A percentile compares a stretch with the other conserved stretches of the same genome.
phyloP scores from a whole-genome alignment of 2,113 vertebrate species.

The Thomomys bottae region DNA sequence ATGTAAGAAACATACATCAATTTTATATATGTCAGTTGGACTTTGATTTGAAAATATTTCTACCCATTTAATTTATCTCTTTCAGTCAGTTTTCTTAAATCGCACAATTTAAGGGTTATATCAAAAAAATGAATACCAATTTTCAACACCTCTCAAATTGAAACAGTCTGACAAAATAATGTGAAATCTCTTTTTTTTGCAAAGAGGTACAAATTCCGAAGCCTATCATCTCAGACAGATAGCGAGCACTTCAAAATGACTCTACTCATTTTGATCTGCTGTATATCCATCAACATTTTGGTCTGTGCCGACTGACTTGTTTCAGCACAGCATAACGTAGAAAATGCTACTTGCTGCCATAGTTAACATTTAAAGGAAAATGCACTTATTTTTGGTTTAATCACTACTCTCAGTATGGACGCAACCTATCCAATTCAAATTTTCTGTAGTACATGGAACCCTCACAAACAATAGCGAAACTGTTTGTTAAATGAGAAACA shows the following conservation, averaged over 20 bases:
- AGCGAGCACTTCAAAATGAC: slow-evolving; percentile 83
- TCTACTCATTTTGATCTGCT: slow-evolving; percentile 84
- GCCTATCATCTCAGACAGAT: slow-evolving; percentile 80
- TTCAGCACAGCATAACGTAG: slow-evolving; percentile 77
- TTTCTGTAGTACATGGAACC: slow-evolving; percentile 82
- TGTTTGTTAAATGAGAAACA: slow-evolving; percentile 81
- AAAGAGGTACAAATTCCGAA: slow-evolving; percentile 85
- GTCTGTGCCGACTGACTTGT: slow-evolving; percentile 80
- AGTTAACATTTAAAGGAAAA: slow-evolving; percentile 86
- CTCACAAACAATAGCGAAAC: slow-evolving; percentile 83
- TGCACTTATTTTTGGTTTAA: slow-evolving; percentile 83
- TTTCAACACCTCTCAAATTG: slow-evolving; percentile 83
- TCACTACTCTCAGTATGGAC: slow-evolving; percentile 83
- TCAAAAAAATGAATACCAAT: slow-evolving; percentile 83
- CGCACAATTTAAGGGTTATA: slow-evolving; percentile 87
- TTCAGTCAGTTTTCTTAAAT: slow-evolving; percentile 88
- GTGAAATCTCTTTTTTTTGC: slow-evolving; percentile 78
- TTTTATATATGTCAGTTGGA: slow-evolving; percentile 90
- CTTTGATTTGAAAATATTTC: slow-evolving; percentile 91
- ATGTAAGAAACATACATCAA: slow-evolving; percentile 90
- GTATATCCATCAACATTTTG: slow-evolving; percentile 85
- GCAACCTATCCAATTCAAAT: slow-evolving; percentile 85
- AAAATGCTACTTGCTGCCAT: slow-evolving; percentile 70
- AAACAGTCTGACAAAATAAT: slow-evolving; percentile 88
- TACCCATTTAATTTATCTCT: slow-evolving; percentile 89